Evolutionary conservation across 2,888 invertebrate genomes (phyloP).

Genomic region (Melangyna quadrimaculata): DNA sequence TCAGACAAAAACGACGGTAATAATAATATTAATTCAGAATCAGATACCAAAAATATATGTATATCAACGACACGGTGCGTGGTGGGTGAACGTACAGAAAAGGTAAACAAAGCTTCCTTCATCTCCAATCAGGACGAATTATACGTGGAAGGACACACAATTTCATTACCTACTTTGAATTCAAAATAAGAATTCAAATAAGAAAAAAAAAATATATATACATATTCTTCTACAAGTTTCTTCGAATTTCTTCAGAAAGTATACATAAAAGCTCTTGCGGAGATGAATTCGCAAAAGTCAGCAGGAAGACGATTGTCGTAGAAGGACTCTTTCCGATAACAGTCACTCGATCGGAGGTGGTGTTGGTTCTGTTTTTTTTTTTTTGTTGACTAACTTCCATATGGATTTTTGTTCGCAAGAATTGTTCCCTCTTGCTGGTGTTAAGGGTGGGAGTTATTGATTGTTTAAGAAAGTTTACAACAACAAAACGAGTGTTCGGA

Average conservation of each 20-base stretch:
- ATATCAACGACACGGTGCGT: not conserved
- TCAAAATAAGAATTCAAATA: too few relatives aligned
- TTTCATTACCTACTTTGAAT: conserved; percentile 44
- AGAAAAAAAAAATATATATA: not conserved
- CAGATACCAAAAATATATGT: not conserved
- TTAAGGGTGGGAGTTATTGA: conserved; percentile 54
- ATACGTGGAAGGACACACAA: conserved; percentile 12
- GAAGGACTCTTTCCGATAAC: conserved; percentile 32
- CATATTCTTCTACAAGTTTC: not conserved
- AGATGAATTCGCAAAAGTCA: conserved; percentile 24
- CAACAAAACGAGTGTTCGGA: conserved; percentile 20
- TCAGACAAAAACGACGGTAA: conserved; percentile 47
- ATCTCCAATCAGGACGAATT: conserved; percentile 20
- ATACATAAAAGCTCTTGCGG: conserved; percentile 45
- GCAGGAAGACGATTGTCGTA: conserved; percentile 27
- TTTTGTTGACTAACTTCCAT: conserved; percentile 46
- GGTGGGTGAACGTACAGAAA: not conserved
- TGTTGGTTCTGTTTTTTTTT: conserved; percentile 23
- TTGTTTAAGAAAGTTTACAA: conserved; percentile 13
- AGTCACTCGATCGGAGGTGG: conserved; percentile 10
- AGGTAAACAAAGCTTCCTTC: conserved; percentile 50
- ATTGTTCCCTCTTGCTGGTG: conserved; percentile 2
- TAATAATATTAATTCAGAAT: conserved; percentile 45
- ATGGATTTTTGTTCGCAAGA: conserved; percentile 50
- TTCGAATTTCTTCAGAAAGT: not conserved